These are phyloP conservation scores for Apamea anceps DNA, from an alignment of 2,888 invertebrate genomes.

Conservation along the genomic window DNA sequence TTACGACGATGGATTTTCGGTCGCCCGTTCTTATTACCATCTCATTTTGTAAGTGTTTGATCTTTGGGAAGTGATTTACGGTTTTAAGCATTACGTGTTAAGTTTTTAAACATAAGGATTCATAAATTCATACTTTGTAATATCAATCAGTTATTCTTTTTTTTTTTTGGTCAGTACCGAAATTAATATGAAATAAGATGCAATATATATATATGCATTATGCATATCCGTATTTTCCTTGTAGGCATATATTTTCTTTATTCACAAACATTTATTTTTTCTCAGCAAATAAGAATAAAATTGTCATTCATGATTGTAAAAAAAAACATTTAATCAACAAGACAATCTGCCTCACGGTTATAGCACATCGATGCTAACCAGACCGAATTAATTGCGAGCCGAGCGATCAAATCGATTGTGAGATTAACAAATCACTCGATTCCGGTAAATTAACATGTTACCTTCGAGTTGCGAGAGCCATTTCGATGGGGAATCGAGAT, in stretches of 20 bases:
- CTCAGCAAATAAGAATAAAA: neutral
- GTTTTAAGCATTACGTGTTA: conserved; percentile 2
- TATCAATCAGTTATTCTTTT: neutral
- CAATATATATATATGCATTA: neutral
- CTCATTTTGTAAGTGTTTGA: conserved; percentile 45
- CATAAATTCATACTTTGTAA: neutral
- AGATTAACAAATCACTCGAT: conserved; percentile 75
- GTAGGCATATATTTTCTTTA: neutral
- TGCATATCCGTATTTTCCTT: too few relatives aligned
- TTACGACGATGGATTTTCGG: conserved; percentile 59
- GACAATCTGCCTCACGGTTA: conserved; percentile 53
- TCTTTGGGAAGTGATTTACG: conserved; percentile 28
- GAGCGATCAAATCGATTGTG: conserved; percentile 68
- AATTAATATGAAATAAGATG: neutral
- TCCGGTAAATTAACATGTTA: conserved; percentile 72
- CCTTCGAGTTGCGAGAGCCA: conserved; percentile 59
- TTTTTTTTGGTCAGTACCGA: neutral
- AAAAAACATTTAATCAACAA: conserved; percentile 45
- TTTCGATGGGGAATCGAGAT: conserved; percentile 64
- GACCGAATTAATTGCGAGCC: conserved; percentile 67
- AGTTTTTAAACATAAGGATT: neutral
- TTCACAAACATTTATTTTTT: too few relatives aligned
- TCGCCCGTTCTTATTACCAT: conserved; percentile 40
- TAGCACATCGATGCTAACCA: conserved; percentile 65
- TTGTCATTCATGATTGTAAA: neutral